Evolutionary conservation across 2,888 invertebrate genomes (phyloP), one percentile per base, ranked within the genome.

Genomic region (Clusia tigrina): DNA sequence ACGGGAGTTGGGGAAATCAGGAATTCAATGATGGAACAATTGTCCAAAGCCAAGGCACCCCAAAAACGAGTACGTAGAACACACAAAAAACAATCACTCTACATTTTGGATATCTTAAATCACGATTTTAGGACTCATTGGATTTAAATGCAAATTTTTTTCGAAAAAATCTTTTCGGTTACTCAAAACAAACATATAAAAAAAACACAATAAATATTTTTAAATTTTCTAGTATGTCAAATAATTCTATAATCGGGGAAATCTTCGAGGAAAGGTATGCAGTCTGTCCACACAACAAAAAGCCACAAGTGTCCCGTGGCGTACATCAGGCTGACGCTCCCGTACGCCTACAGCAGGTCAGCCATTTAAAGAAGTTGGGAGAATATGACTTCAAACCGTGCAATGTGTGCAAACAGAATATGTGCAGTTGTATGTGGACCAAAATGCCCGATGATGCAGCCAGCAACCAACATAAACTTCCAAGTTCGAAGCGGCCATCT

Each of bases 211-310:
- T n/a, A n/a, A n/a, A n/a, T n/a, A n/a, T n/a, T n/a, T n/a, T n/a
- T n/a, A n/a, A n/a, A 32, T 9, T 32, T 32, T 32, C 22, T 52
- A 64, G 54, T 46, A 69, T 69, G 67, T 66, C 65, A 22, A 65
- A 65, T 61, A 62, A 61, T 57, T 48, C 66, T 46, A 66, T 69
- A 26, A 23, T 58, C 54, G 58, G 56, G n/a, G 22, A 46, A 24
- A 54, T 56, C 32, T 22, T 62, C 9, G 46, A 60, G n/a, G 65
- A 67, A 18, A 55, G 32, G 51, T 46, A 54, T 5, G 22, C 52
- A 52, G 18, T 68, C 20, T 71, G 67, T 52, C 64, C 64, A 53
- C 69, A 71, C 42, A 56, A 42, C n/a, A n/a, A n/a, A n/a, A n/a
- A n/a, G n/a, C n/a, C n/a, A n/a, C n/a, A n/a, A 56, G 60, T n/a